Evolutionary conservation across 2,797 vertebrate genomes (phyloP), one percentile per base, ranked within the genome.

Genomic region (Acanthurus tractus): DNA sequence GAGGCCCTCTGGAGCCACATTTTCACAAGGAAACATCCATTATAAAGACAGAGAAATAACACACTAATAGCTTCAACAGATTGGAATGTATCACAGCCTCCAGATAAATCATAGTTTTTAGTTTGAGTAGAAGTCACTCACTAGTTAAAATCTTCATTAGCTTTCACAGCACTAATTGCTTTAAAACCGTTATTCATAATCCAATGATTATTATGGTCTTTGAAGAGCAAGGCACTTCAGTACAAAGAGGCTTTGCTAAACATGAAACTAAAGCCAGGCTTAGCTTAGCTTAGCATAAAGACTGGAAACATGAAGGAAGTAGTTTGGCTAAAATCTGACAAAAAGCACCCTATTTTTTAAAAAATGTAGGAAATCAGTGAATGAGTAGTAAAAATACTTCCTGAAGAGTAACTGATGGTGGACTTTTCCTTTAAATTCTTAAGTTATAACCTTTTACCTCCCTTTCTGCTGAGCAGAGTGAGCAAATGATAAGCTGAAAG

Each of bases 1-100:
- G 53, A 73, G 40, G 20, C 20, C 48, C 55, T 50, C 40, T 7
- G 42, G 34, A 48, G 34, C 13, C 1, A 1, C 49, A 2, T 61
- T 64, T 67, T 54, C 66, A 63, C 23, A 57, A 36, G 25, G 77
- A 22, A 63, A 38, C 13, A 38, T 10, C n/a, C 15, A 13, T 45
- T 29, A 59, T 18, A 70, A 29, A 64, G 49, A 67, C 40, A 69
- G n/a, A 22, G 20, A 61, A 5, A 64, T 54, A 15, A 75, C 79
- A 59, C 69, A 78, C 70, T 73, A 83, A 57, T 54, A 65, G 22
- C 50, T 34, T 67, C 25, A 50, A 18, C 8, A 48, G 11, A 56
- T 38, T 62, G 58, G 14, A 75, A 57, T 40, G 40, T 50, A 67
- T 42, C 18, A 17, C 5, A 54, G n/a, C 14, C 40, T 40, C 34